Percentiles rank a stretch among this genome's conserved stretches.
Evolutionary conservation across 2,888 invertebrate species (phyloP).

Genomic region (Acrobasis consociella): DNA sequence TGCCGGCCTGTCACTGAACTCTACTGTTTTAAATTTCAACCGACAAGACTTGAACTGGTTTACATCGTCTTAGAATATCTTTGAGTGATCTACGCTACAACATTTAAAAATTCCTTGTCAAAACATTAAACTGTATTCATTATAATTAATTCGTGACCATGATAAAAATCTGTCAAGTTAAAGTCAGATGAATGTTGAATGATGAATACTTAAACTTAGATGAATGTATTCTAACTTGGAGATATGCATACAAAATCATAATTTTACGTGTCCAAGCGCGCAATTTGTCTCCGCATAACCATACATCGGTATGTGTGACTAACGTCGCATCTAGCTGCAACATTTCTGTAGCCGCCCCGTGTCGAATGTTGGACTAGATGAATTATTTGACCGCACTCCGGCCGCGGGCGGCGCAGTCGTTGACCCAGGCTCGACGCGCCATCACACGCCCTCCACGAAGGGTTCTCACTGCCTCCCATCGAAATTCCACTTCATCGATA

Average conservation of each 20-base stretch:
- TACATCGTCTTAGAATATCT: conserved; percentile 18
- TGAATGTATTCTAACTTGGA: not conserved
- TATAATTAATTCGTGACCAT: not conserved
- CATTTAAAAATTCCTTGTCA: not conserved
- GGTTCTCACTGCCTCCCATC: conserved; percentile 29
- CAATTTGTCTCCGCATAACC: conserved; percentile 26
- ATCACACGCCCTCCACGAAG: conserved; percentile 45
- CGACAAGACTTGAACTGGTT: conserved; percentile 34
- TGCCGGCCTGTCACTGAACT: conserved; percentile 58
- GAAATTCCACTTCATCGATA: conserved; percentile 23
- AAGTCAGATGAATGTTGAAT: not conserved
- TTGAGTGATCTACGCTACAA: not conserved
- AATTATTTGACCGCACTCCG: conserved; percentile 57
- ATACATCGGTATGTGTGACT: conserved; percentile 29
- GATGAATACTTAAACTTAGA: too few species aligned
- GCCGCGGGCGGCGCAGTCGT: conserved; percentile 60
- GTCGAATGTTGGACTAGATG: conserved; percentile 59
- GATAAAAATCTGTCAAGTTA: not conserved
- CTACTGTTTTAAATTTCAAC: conserved; percentile 49
- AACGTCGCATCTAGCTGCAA: conserved; percentile 25
- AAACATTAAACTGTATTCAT: not conserved
- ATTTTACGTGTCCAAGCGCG: conserved; percentile 10
- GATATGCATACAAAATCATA: not conserved
- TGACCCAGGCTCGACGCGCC: conserved; percentile 57
- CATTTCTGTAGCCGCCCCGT: conserved; percentile 39